phyloP scores from a whole-genome alignment of 1,140 invertebrate species.

The Zaprionus nigranus region DNA sequence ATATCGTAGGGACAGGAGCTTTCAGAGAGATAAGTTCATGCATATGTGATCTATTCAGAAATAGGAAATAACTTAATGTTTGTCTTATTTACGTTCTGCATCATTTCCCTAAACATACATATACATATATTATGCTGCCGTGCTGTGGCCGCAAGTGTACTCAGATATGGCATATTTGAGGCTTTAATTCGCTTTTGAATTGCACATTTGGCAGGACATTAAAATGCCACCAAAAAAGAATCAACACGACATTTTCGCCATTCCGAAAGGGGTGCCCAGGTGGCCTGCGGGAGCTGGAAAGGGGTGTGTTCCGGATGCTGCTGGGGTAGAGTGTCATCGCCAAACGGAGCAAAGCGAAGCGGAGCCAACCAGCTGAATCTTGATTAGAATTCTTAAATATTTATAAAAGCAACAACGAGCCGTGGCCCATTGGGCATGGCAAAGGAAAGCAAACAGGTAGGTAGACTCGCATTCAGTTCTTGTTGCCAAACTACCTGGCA shows the following conservation, averaged over 20 bases:
- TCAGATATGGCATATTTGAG: constrained; percentile 17
- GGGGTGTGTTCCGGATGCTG: constrained; percentile 5
- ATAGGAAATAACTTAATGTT: not conserved
- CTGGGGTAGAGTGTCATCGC: constrained; percentile 32
- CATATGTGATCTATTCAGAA: not conserved
- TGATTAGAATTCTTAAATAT: constrained; percentile 84
- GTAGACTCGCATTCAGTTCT: not conserved
- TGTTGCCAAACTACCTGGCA: constrained; percentile 12
- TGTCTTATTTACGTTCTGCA: not conserved
- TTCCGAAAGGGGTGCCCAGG: constrained; percentile 31
- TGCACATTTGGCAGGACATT: constrained; percentile 75
- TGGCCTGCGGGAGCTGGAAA: not conserved
- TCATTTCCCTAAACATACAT: not conserved
- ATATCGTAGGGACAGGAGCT: not conserved
- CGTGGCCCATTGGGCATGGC: constrained; percentile 28
- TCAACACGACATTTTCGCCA: constrained; percentile 80
- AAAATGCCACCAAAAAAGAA: constrained; percentile 79
- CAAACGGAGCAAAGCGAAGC: not conserved
- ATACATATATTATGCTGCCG: not conserved
- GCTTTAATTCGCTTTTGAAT: constrained; percentile 73
- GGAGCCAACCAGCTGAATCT: constrained; percentile 57
- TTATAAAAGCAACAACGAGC: constrained; percentile 66
- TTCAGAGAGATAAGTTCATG: not conserved
- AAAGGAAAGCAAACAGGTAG: constrained; percentile 45
- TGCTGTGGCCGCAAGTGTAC: constrained; percentile 12